phyloP scores from a whole-genome alignment of 2,113 vertebrate species.

The Nestor notabilis region DNA sequence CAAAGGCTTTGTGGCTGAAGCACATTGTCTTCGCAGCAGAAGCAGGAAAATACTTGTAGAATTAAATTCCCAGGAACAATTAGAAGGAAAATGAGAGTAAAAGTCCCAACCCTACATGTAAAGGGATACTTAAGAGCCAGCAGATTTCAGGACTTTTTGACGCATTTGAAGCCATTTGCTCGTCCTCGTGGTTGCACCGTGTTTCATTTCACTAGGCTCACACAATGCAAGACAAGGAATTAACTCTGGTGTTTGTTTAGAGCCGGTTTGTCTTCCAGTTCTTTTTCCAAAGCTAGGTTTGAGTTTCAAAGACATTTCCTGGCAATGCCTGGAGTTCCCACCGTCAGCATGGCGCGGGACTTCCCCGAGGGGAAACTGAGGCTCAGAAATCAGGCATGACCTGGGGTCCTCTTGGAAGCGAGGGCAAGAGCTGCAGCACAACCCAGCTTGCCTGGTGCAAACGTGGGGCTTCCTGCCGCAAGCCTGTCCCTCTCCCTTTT shows the following conservation, averaged over 20 bases:
- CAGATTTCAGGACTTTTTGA: not conserved
- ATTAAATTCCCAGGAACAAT: slow-evolving; percentile 5
- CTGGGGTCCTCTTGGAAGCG: not conserved
- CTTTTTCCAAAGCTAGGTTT: slow-evolving; percentile 41
- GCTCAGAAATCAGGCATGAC: not conserved
- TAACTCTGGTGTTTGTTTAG: slow-evolving; percentile 12
- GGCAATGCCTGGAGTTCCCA: not conserved
- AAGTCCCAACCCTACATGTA: not conserved
- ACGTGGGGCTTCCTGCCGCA: not conserved
- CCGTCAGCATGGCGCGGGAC: fast-evolving
- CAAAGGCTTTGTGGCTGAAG: not conserved
- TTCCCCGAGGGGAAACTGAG: not conserved
- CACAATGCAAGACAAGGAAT: slow-evolving; percentile 44
- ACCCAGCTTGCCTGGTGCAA: not conserved
- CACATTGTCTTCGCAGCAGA: not conserved
- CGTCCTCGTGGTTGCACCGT: not conserved
- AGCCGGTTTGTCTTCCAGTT: slow-evolving; percentile 44
- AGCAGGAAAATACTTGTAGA: not conserved
- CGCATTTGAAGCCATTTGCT: not conserved
- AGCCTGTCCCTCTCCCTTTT: not conserved
- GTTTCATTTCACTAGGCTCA: slow-evolving; percentile 40
- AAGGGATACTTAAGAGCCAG: not conserved
- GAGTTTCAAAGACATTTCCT: slow-evolving; percentile 30
- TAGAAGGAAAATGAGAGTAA: not conserved
- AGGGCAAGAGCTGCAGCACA: not conserved